Evolutionary conservation across 2,888 invertebrate genomes (phyloP).

Genomic region (Cephus rjabovi): DNA sequence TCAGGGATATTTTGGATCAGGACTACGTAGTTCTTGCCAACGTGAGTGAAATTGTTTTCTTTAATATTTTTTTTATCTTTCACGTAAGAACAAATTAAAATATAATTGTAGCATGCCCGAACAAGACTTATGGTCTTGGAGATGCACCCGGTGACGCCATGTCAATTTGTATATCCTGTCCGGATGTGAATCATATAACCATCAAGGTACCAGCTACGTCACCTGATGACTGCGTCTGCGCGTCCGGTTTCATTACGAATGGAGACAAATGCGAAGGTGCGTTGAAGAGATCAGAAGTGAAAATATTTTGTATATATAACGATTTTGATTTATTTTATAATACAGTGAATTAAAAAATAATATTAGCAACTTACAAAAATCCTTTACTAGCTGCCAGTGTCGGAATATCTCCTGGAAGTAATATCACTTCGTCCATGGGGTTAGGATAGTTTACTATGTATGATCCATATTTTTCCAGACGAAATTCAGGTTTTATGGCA

Average conservation of each 20-base stretch:
- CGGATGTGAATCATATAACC: conserved; percentile 74
- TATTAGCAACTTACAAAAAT: conserved; percentile 27
- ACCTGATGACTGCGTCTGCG: conserved; percentile 72
- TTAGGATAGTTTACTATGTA: conserved; percentile 38
- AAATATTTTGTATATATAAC: not conserved
- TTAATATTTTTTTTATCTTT: conserved; percentile 7
- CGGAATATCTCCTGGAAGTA: conserved; percentile 43
- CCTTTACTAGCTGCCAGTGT: conserved; percentile 45
- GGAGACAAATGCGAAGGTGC: conserved; percentile 72
- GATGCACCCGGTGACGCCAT: conserved; percentile 70
- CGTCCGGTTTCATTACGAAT: conserved; percentile 71
- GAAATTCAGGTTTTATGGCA: conserved; percentile 46
- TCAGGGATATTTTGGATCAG: conserved; percentile 75
- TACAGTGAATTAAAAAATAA: not conserved
- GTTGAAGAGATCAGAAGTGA: not conserved
- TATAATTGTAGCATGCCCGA: conserved; percentile 71
- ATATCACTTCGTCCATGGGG: conserved; percentile 40
- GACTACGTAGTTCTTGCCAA: conserved; percentile 71
- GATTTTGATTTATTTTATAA: conserved; percentile 2
- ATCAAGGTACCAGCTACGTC: conserved; percentile 69
- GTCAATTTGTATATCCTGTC: conserved; percentile 69
- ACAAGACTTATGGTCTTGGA: conserved; percentile 71
- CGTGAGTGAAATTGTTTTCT: conserved; percentile 65
- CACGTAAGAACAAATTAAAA: conserved; percentile 15
- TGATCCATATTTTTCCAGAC: conserved; percentile 49